Percentiles rank a stretch among this genome's conserved stretches.
phyloP scores from a whole-genome alignment of 2,888 invertebrate genomes.

The Zygaena filipendulae region DNA sequence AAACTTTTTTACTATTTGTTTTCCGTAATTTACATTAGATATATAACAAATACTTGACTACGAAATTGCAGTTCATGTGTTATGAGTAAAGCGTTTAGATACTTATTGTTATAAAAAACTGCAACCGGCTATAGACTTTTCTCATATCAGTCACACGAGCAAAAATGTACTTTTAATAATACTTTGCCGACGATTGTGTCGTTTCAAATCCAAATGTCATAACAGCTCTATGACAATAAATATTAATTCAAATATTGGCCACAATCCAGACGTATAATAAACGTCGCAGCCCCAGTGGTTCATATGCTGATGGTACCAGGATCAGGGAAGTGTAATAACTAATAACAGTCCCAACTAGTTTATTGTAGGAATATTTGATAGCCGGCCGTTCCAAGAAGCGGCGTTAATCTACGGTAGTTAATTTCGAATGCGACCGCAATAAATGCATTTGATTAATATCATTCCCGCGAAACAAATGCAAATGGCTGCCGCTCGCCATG shows the following conservation, averaged over 20 bases:
- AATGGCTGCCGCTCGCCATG: slow-evolving; percentile 39
- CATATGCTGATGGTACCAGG: slow-evolving; percentile 29
- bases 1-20: slow-evolving; percentile 49
- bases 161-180: no score
- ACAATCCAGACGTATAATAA: slow-evolving; percentile 42
- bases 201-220: slow-evolving; percentile 30
- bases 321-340: slow-evolving; percentile 43
- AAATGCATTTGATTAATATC: slow-evolving; percentile 62
- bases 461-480: slow-evolving; percentile 55
- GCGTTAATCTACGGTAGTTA: slow-evolving; percentile 53
- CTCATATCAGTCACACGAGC: no score
- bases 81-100: no score
- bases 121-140: no score
- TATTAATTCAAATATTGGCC: slow-evolving; percentile 49
- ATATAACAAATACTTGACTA: no score
- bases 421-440: slow-evolving; percentile 52
- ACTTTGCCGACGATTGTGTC: slow-evolving; percentile 18
- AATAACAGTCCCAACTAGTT: slow-evolving; percentile 39
- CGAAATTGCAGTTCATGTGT: no score
- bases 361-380: slow-evolving; percentile 63
- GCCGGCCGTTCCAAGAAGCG: slow-evolving; percentile 53
- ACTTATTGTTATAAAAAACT: no score
- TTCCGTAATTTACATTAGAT: no score
- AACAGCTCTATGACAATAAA: slow-evolving; percentile 28
- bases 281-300: slow-evolving; percentile 35